These are phyloP conservation scores for Maniola jurtina DNA, from an alignment of 1,140 invertebrate genomes.

Conservation along the genomic window DNA sequence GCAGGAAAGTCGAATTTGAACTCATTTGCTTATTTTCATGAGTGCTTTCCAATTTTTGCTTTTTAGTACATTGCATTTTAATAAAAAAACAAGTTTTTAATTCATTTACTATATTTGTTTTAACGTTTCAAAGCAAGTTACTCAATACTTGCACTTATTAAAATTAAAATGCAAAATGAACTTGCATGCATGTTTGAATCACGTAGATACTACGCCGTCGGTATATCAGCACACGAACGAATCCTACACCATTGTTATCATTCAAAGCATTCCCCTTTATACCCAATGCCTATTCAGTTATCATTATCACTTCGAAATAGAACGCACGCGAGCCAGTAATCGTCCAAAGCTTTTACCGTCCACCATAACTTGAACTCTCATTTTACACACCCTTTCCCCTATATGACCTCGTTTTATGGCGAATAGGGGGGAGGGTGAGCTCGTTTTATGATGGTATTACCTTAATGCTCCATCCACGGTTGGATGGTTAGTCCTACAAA, in stretches of 20 bases:
- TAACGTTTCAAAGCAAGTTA: too few relatives aligned
- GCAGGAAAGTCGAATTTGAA: too few relatives aligned
- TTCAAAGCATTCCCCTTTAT: not conserved
- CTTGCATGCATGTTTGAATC: too few relatives aligned
- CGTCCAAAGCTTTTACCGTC: slow-evolving; percentile 58
- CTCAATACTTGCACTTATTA: too few relatives aligned
- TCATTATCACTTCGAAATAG: slow-evolving; percentile 74
- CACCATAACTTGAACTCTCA: slow-evolving; percentile 48
- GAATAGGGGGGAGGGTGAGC: slow-evolving; percentile 41
- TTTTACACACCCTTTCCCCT: slow-evolving; percentile 53
- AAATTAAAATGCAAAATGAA: too few relatives aligned
- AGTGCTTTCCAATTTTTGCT: too few relatives aligned
- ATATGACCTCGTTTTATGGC: slow-evolving; percentile 56
- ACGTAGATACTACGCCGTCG: too few relatives aligned
- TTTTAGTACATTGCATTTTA: too few relatives aligned
- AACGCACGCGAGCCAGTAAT: slow-evolving; percentile 68
- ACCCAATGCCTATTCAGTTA: slow-evolving; percentile 43
- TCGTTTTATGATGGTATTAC: slow-evolving; percentile 49
- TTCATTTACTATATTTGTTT: too few relatives aligned
- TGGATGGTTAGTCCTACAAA: slow-evolving; percentile 2
- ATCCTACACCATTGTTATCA: not conserved
- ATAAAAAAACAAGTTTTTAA: too few relatives aligned
- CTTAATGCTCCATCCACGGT: slow-evolving; percentile 4
- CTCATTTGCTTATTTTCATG: too few relatives aligned
- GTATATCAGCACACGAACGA: not conserved